phyloP scores from a whole-genome alignment of 2,888 invertebrate genomes.

The Lasius fuliginosus region DNA sequence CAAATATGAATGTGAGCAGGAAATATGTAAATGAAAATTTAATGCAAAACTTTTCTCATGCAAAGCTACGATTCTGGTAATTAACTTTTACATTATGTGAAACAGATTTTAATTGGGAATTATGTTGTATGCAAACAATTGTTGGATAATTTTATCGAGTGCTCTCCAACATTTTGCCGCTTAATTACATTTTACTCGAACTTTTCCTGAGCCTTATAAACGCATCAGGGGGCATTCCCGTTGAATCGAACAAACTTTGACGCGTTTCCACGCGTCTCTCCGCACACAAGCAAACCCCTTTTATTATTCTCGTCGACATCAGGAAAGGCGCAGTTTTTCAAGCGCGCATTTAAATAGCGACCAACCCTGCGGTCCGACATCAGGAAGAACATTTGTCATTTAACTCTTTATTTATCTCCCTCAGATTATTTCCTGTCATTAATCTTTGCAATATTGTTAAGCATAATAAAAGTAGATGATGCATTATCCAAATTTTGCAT shows the following conservation, averaged over 20 bases:
- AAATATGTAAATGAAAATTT: slow-evolving; percentile 6
- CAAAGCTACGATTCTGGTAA: background rate
- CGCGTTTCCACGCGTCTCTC: slow-evolving; percentile 48
- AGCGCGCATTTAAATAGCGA: slow-evolving; percentile 37
- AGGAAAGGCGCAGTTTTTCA: slow-evolving; percentile 52
- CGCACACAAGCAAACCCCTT: slow-evolving; percentile 24
- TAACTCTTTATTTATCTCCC: slow-evolving; percentile 16
- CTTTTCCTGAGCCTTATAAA: slow-evolving; percentile 27
- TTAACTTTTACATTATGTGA: background rate
- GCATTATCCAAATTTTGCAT: background rate
- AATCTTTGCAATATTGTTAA: slow-evolving; percentile 24
- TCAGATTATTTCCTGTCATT: slow-evolving; percentile 1
- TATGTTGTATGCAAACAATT: background rate
- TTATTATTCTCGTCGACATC: slow-evolving; percentile 44
- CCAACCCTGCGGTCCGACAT: slow-evolving; percentile 4
- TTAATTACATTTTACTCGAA: slow-evolving; percentile 18
- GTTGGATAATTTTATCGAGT: background rate
- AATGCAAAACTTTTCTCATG: background rate
- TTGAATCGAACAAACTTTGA: slow-evolving; percentile 57
- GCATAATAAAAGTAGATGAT: background rate
- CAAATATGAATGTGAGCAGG: background rate
- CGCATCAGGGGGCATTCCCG: slow-evolving; percentile 15
- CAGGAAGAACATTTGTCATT: slow-evolving; percentile 29
- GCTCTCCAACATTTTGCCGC: background rate
- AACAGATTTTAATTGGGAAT: slow-evolving; percentile 25